A percentile compares a stretch with the other conserved stretches of the same genome.
These are phyloP conservation scores for Chionomys nivalis DNA, from an alignment of 2,113 vertebrate species.

Conservation along the genomic window DNA sequence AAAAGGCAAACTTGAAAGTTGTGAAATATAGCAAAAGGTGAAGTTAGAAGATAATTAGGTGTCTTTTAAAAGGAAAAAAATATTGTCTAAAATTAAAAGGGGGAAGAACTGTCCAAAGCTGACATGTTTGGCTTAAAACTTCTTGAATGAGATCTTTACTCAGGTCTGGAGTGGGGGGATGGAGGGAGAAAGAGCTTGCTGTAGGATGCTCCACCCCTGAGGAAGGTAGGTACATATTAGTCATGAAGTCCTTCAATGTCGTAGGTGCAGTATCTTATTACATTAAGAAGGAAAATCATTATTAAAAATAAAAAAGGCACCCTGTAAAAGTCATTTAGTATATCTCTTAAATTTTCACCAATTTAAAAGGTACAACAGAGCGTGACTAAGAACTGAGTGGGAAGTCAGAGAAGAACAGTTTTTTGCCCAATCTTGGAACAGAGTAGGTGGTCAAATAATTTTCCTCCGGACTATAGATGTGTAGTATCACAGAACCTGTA, in stretches of 20 bases:
- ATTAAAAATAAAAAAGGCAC: neutral
- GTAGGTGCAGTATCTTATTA: neutral
- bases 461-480: conserved; percentile 14
- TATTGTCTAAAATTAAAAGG: conserved; percentile 10
- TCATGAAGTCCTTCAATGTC: too few species aligned
- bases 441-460: conserved; percentile 51
- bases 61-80: conserved; percentile 11
- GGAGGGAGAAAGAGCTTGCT: too few species aligned
- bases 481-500: conserved; percentile 58
- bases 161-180: neutral
- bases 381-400: neutral
- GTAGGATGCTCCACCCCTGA: neutral
- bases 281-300: neutral
- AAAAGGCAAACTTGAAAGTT: neutral
- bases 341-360: conserved; percentile 38
- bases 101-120: neutral
- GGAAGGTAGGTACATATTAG: neutral
- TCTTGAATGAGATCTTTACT: neutral
- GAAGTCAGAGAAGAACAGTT: neutral
- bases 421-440: neutral
- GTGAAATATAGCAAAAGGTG: neutral
- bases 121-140: neutral
- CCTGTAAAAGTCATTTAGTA: neutral
- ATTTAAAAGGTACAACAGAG: neutral
- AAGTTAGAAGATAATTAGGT: neutral